phyloP scores from a whole-genome alignment of 2,797 vertebrate genomes.

The Aratinga solstitialis region DNA sequence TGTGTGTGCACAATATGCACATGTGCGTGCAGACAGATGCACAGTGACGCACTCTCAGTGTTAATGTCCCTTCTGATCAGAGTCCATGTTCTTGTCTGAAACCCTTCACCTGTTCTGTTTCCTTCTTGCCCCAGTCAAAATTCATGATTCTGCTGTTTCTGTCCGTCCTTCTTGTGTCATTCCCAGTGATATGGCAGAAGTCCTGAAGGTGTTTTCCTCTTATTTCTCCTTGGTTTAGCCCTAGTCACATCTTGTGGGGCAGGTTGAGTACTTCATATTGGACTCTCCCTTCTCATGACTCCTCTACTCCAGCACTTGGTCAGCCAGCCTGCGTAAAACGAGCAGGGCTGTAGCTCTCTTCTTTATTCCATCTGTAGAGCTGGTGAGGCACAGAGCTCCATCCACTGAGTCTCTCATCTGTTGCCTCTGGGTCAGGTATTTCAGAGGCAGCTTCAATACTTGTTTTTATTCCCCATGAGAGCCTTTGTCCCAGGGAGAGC shows the following conservation, averaged over 20 bases:
- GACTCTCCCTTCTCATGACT: neutral
- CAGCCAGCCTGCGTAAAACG: neutral
- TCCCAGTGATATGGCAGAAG: neutral
- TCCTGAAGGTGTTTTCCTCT: neutral
- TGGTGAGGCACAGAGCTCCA: neutral
- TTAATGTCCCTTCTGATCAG: neutral
- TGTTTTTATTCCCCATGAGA: neutral
- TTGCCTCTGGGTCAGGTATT: neutral
- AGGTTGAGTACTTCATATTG: neutral
- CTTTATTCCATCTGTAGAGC: neutral
- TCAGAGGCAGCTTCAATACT: neutral
- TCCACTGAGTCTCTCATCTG: neutral
- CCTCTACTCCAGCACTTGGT: neutral
- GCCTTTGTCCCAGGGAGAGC: neutral
- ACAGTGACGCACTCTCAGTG: neutral
- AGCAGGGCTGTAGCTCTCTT: neutral
- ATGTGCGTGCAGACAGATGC: accelerated
- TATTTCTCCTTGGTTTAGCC: neutral
- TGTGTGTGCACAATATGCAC: neutral
- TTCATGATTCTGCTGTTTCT: neutral
- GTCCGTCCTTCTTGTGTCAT: neutral
- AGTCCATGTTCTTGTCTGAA: neutral
- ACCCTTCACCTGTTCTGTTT: neutral
- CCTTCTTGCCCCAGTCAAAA: neutral
- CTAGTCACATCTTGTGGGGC: neutral